These are phyloP conservation scores for Tetranychus piercei DNA, from an alignment of 2,888 invertebrate genomes.

Conservation along the genomic window DNA sequence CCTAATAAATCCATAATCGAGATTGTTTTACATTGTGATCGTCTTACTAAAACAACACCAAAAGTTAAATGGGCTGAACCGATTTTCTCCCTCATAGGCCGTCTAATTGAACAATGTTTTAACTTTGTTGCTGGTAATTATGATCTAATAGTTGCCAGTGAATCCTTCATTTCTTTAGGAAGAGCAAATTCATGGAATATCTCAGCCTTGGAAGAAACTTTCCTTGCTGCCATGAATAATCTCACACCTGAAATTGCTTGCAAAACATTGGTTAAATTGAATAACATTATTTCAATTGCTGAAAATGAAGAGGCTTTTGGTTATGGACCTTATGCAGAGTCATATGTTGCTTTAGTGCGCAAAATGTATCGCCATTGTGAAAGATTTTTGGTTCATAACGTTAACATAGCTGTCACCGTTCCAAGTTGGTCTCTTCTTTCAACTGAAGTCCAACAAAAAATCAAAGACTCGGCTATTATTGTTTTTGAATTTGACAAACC, in stretches of 20 bases:
- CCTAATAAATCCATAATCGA: conserved; percentile 69
- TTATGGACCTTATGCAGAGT: conserved; percentile 13
- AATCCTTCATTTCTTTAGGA: conserved; percentile 47
- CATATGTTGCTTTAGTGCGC: conserved; percentile 36
- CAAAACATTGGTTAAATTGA: conserved; percentile 46
- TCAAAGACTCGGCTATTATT: conserved; percentile 33
- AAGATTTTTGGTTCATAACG: conserved; percentile 50
- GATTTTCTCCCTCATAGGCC: conserved; percentile 55
- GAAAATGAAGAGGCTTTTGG: conserved; percentile 16
- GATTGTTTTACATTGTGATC: conserved; percentile 63
- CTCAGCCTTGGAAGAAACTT: conserved; percentile 54
- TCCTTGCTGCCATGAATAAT: conserved; percentile 55
- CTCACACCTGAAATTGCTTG: conserved; percentile 65
- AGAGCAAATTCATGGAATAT: conserved; percentile 44
- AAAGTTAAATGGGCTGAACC: conserved; percentile 64
- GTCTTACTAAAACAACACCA: conserved; percentile 54
- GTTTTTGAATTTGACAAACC: conserved; percentile 32
- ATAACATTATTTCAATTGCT: conserved; percentile 20
- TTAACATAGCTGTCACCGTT: conserved; percentile 34
- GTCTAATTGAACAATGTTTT: conserved; percentile 58
- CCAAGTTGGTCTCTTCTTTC: conserved; percentile 30
- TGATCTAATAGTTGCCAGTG: conserved; percentile 49
- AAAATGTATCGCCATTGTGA: conserved; percentile 49
- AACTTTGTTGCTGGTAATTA: conserved; percentile 60
- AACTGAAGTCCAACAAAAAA: conserved; percentile 30